Percentiles rank a stretch among this genome's conserved stretches.
These are phyloP conservation scores for Mallotus villosus DNA, from an alignment of 2,797 vertebrate species.

Conservation along the genomic window DNA sequence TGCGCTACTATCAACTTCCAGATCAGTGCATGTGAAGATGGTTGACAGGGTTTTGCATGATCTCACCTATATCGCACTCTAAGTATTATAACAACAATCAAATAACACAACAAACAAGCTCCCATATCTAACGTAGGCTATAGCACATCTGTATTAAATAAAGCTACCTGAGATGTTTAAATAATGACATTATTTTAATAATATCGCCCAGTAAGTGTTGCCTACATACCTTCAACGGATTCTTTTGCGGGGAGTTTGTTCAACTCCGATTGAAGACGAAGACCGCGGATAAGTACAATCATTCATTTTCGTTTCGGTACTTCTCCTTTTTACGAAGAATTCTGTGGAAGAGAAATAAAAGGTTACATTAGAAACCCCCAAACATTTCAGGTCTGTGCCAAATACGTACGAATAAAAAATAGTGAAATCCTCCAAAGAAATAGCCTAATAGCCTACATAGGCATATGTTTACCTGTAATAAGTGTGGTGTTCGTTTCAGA, in stretches of 20 bases:
- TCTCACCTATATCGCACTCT: no score
- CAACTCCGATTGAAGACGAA: conserved; percentile 68
- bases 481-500: conserved; percentile 60
- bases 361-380: not conserved
- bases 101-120: not conserved
- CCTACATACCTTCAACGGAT: conserved; percentile 78
- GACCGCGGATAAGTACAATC: conserved; percentile 63
- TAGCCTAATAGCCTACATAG: not conserved
- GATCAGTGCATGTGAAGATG: conserved; percentile 8
- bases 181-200: not conserved
- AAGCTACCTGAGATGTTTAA: not conserved
- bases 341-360: conserved; percentile 66
- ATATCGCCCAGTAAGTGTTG: not conserved
- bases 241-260: conserved; percentile 85
- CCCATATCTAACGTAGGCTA: not conserved
- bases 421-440: not conserved
- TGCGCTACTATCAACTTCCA: conserved; percentile 21
- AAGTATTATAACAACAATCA: no score
- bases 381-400: not conserved
- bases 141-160: not conserved
- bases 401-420: not conserved
- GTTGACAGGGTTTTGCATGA: not conserved
- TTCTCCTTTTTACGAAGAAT: conserved; percentile 85
- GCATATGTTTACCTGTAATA: conserved; percentile 70
- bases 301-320: conserved; percentile 61